These are phyloP conservation scores for Nomia melanderi DNA, from an alignment of 1,140 invertebrate species.

Conservation along the genomic window DNA sequence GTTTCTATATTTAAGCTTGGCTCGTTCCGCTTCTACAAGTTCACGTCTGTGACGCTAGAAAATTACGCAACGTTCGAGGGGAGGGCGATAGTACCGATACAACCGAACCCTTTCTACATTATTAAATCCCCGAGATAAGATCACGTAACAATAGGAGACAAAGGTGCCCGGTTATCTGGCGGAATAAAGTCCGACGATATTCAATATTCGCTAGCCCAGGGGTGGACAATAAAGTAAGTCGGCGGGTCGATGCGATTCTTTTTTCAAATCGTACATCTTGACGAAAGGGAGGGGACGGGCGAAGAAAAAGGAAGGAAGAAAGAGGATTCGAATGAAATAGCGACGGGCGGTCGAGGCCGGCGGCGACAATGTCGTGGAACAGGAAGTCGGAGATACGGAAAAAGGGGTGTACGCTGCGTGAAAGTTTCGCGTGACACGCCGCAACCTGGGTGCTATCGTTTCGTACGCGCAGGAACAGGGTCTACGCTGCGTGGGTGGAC, in stretches of 20 bases:
- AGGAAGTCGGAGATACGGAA: conserved; percentile 28
- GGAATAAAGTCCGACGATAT: not conserved
- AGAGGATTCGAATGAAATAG: not conserved
- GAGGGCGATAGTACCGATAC: too few relatives aligned
- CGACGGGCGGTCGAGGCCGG: not conserved
- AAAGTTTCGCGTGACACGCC: conserved; percentile 38
- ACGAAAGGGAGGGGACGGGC: not conserved
- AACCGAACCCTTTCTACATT: too few relatives aligned
- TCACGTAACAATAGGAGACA: too few relatives aligned
- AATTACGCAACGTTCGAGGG: too few relatives aligned
- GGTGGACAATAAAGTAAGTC: not conserved
- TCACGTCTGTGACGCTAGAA: too few relatives aligned
- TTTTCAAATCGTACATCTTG: not conserved
- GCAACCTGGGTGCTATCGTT: conserved; percentile 16
- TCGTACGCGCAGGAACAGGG: not conserved
- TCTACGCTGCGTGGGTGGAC: too few relatives aligned
- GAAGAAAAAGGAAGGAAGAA: not conserved
- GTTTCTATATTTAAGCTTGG: too few relatives aligned
- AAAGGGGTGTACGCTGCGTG: conserved; percentile 22
- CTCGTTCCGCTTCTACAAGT: too few relatives aligned
- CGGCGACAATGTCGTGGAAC: not conserved
- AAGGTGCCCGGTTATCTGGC: too few relatives aligned
- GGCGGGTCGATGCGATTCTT: not conserved
- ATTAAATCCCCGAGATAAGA: too few relatives aligned
- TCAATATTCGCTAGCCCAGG: not conserved